Evolutionary conservation across 1,140 invertebrate species (phyloP), one percentile per base, ranked within the genome.

Genomic region (Nephila pilipes): DNA sequence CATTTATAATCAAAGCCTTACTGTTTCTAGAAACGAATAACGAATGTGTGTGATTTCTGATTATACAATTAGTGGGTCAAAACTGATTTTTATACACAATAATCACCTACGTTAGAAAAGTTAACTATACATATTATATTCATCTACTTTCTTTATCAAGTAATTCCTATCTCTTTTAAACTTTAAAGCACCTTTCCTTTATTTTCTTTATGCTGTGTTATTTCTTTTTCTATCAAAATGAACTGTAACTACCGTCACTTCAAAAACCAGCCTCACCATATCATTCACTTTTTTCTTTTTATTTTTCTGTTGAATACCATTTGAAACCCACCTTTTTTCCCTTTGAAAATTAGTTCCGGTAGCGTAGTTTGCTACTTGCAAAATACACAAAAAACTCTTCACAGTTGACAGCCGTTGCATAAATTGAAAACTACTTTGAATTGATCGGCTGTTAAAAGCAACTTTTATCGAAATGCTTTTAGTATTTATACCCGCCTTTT

Each of bases 281-380:
- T 29, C 25, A 65, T 65, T 65, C 25, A 0, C 25, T 20, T 58
- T 65, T 63, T 22, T 58, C 20, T 65, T 25, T n/a, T n/a, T 25
- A 10, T 2, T n/a, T 63, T n/a, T 63, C n/a, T 25, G 63, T 65
- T 65, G 14, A 65, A 25, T 65, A 25, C 63, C 12, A 25, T n/a
- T 65, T 65, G n/a, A 8, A 14, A 12, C n/a, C 63, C 22, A 5
- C 22, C 1, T 2, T 29, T 65, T 65, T 58, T 58, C 20, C n/a
- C n/a, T 65, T 65, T 65, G n/a, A n/a, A 65, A 65, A 65, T 65
- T 29, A 63, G 60, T 63, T 63, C 60, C 60, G 22, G 63, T 65
- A 65, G 25, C 0, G 63, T 29, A 65, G 63, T 65, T 65, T 29
- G 63, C 63, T 65, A 25, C 63, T 65, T 65, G 25, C 63, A 65